Conservation (phyloP, 2,888 invertebrate genomes). For the Lepidocyrtoides sp. region DNA sequence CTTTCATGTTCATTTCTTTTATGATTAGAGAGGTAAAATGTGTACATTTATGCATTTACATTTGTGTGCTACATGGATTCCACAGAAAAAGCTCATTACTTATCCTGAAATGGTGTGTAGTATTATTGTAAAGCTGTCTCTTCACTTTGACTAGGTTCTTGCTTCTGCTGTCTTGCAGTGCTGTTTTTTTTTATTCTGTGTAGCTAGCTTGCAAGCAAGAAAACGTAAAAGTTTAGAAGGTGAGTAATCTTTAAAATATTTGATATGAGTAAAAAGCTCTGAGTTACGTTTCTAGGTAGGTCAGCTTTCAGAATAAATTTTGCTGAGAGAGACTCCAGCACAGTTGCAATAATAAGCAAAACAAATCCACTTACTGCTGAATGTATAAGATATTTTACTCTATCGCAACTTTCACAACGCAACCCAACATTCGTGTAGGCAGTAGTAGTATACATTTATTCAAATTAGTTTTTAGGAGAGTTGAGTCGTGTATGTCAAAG, state of each 20-base stretch:
- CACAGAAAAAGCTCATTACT: constrained; percentile 30
- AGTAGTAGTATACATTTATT: neutral
- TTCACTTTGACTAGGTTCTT: neutral
- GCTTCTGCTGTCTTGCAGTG: neutral
- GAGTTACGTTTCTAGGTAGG: neutral
- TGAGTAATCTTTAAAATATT: neutral
- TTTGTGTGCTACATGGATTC: constrained; percentile 1
- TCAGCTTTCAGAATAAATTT: constrained; percentile 20
- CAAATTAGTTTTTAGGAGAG: constrained; percentile 11
- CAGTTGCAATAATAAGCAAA: constrained; percentile 36
- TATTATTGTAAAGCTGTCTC: constrained; percentile 36
- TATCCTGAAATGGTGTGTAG: constrained; percentile 34
- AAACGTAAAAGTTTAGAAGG: neutral
- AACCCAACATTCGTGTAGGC: no score
- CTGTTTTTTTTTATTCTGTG: no score
- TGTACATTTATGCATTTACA: constrained; percentile 4
- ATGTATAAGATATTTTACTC: neutral
- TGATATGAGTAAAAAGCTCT: neutral
- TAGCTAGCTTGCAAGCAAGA: neutral
- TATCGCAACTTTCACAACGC: neutral
- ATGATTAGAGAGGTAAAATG: neutral
- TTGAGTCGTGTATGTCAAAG: constrained; percentile 23
- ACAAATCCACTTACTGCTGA: neutral
- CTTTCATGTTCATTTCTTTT: constrained; percentile 32
- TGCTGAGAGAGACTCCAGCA: neutral